A percentile compares a stretch with the other conserved stretches of the same genome.
phyloP scores from a whole-genome alignment of 30 jellyfish, hydroid and myxozoan species.

The Hydractinia symbiolongicarpus region DNA sequence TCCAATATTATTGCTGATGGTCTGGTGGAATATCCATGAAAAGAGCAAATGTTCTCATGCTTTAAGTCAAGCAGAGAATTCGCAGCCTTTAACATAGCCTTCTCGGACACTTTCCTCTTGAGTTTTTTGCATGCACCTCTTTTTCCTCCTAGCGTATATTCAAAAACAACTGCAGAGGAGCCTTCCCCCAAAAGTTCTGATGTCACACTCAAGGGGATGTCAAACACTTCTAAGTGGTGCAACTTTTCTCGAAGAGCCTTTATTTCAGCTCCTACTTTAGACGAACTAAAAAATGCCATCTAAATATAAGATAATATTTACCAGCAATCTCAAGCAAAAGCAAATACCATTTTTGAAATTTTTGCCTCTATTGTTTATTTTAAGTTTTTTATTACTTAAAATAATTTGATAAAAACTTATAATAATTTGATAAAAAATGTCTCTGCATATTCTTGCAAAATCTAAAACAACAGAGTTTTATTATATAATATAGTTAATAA shows the following conservation, averaged over 20 bases:
- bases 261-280: not conserved
- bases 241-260: not conserved
- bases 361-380: too few relatives aligned
- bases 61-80: not conserved
- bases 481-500: too few relatives aligned
- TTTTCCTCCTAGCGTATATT: conserved; percentile 1
- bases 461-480: too few relatives aligned
- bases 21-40: not conserved
- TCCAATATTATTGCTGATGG: conserved; percentile 4
- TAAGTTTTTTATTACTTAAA: too few relatives aligned
- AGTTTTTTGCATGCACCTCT: conserved; percentile 2
- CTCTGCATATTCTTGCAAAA: too few relatives aligned
- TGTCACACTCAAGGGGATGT: not conserved
- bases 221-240: conserved; percentile 3
- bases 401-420: too few relatives aligned
- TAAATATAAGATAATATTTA: too few relatives aligned
- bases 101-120: not conserved
- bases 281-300: not conserved
- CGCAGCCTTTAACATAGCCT: conserved; percentile 9
- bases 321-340: too few relatives aligned
- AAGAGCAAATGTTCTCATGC: not conserved
- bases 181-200: not conserved
- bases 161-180: not conserved
- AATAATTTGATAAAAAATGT: too few relatives aligned
- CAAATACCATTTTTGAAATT: too few relatives aligned